phyloP scores from a whole-genome alignment of 2,888 invertebrate species.

The Ctenicera cuprea region DNA sequence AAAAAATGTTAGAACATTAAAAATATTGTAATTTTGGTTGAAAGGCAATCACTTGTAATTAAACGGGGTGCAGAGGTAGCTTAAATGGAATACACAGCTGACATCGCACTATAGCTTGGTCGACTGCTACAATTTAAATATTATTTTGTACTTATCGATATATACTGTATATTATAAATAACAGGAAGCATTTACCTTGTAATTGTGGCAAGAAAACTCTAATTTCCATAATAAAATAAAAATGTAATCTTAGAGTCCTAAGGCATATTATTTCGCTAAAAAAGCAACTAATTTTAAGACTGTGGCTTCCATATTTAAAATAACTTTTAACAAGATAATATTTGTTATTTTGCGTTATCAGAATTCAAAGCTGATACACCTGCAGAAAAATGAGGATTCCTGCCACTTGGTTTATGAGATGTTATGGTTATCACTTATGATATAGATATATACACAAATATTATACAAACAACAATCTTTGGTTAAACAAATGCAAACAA shows the following conservation, averaged over 20 bases:
- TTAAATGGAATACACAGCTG: constrained; percentile 67
- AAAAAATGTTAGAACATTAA: too few species aligned
- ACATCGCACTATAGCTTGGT: constrained; percentile 65
- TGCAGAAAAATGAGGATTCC: constrained; percentile 39
- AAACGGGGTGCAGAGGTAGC: constrained; percentile 63
- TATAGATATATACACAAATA: constrained; percentile 68
- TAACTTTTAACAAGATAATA: not conserved
- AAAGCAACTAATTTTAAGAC: too few species aligned
- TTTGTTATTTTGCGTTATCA: too few species aligned
- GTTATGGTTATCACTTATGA: constrained; percentile 52
- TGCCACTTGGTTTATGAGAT: constrained; percentile 51
- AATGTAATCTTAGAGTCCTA: constrained; percentile 1
- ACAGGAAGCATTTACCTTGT: constrained; percentile 71
- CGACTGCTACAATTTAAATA: constrained; percentile 63
- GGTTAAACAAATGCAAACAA: constrained; percentile 67
- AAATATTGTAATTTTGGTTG: constrained; percentile 43
- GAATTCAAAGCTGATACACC: not conserved
- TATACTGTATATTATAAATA: constrained; percentile 69
- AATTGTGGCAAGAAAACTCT: constrained; percentile 58
- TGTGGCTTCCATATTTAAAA: not conserved
- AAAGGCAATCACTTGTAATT: constrained; percentile 42
- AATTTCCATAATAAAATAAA: constrained; percentile 38
- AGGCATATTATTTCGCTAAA: not conserved
- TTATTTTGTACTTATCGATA: constrained; percentile 71
- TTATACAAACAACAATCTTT: constrained; percentile 71